Percentiles rank a stretch among this genome's conserved stretches.
Evolutionary conservation across 2,113 vertebrate genomes (phyloP).

Genomic region (Oryzias melastigma): DNA sequence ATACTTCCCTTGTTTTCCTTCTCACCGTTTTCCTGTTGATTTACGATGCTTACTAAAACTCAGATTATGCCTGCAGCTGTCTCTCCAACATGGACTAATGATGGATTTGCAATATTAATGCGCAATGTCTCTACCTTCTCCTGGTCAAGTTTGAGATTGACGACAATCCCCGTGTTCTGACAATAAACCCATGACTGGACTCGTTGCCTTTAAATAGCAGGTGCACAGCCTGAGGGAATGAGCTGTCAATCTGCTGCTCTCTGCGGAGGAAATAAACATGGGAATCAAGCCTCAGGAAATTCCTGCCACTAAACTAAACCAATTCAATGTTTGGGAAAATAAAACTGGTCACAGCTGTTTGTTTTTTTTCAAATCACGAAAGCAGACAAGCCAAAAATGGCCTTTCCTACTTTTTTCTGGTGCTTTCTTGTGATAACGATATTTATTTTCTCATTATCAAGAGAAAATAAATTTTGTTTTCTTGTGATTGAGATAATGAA

Average conservation of each 20-base stretch:
- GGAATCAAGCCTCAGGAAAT: constrained; percentile 16
- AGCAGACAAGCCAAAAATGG: not conserved
- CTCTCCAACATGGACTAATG: constrained; percentile 59
- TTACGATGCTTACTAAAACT: constrained; percentile 67
- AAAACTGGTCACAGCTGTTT: constrained; percentile 19
- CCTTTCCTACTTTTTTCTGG: too few species aligned
- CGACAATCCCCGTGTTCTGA: constrained; percentile 14
- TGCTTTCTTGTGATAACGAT: too few species aligned
- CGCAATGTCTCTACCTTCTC: constrained; percentile 40
- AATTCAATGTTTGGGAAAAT: constrained; percentile 24
- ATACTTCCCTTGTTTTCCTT: constrained; percentile 8
- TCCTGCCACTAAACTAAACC: constrained; percentile 12
- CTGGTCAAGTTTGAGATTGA: constrained; percentile 46
- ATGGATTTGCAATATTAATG: constrained; percentile 68
- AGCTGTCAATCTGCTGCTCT: constrained; percentile 4
- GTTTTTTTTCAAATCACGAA: not conserved
- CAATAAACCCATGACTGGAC: constrained; percentile 16
- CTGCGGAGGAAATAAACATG: constrained; percentile 22
- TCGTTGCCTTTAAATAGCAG: constrained; percentile 39
- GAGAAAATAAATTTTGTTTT: too few species aligned
- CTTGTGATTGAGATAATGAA: too few species aligned
- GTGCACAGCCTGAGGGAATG: constrained; percentile 2
- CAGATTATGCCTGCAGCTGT: constrained; percentile 69
- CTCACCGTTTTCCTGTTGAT: constrained; percentile 52
- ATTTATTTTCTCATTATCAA: too few species aligned